Evolutionary conservation across 2,797 vertebrate species (phyloP).

Genomic region (Holocentrus rufus): DNA sequence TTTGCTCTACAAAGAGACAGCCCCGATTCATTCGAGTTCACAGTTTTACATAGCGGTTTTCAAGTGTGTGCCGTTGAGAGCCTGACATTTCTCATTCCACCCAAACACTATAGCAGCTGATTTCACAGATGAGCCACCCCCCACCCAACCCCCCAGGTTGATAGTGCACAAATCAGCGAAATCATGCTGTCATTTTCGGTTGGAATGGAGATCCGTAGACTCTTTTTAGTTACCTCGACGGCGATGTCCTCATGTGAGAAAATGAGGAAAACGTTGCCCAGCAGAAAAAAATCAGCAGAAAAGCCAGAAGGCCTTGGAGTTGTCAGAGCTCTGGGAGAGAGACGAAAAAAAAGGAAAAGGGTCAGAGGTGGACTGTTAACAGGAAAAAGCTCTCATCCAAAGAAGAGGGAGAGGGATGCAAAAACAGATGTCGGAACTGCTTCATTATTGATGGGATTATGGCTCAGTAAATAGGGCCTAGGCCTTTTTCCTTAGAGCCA

Average conservation of each 20-base stretch:
- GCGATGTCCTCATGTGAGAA: background rate
- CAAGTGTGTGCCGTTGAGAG: background rate
- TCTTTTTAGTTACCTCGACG: constrained; percentile 17
- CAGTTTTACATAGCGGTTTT: background rate
- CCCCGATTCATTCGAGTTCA: constrained; percentile 18
- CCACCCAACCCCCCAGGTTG: constrained; percentile 24
- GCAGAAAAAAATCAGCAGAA: constrained; percentile 19
- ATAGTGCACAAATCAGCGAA: constrained; percentile 45
- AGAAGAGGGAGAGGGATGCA: constrained; percentile 61
- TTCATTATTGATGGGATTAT: constrained; percentile 82
- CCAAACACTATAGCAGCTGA: constrained; percentile 28
- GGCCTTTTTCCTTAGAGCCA: constrained; percentile 62
- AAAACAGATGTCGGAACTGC: constrained; percentile 69
- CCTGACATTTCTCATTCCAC: background rate
- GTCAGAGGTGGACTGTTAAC: constrained; percentile 59
- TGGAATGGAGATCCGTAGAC: constrained; percentile 20
- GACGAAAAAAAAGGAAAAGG: constrained; percentile 23
- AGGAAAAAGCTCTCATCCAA: constrained; percentile 72
- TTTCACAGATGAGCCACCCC: constrained; percentile 34
- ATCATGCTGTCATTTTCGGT: constrained; percentile 26
- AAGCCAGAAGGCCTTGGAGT: background rate
- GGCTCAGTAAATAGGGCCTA: constrained; percentile 74
- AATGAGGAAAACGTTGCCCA: background rate
- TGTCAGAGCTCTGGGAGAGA: constrained; percentile 15
- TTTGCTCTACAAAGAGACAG: constrained; percentile 32